Percentiles rank a stretch among this genome's conserved stretches.
These are phyloP conservation scores for Gadus macrocephalus DNA, from an alignment of 2,113 vertebrate genomes.

Conservation along the genomic window DNA sequence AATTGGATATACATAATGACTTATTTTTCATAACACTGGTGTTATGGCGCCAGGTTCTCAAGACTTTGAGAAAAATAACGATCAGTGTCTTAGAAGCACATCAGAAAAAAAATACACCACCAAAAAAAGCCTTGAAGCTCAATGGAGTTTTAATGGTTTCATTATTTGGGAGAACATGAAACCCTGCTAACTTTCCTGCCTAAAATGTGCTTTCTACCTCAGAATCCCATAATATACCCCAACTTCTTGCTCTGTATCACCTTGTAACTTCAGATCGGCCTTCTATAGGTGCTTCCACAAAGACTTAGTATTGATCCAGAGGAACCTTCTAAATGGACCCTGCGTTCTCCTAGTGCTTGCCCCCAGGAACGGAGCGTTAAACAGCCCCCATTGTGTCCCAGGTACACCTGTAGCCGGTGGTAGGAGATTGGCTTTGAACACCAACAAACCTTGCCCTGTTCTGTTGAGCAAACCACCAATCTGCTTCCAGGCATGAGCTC, in stretches of 20 bases:
- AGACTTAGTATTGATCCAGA: background rate
- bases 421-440: conserved; percentile 43
- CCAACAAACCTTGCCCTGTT: conserved; percentile 55
- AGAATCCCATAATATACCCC: too few relatives aligned
- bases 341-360: conserved; percentile 20
- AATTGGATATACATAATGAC: background rate
- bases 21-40: too few relatives aligned
- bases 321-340: conserved; percentile 20
- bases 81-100: too few relatives aligned
- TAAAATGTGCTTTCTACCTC: too few relatives aligned
- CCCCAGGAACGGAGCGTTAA: conserved; percentile 11
- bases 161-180: too few relatives aligned
- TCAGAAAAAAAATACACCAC: too few relatives aligned
- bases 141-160: too few relatives aligned
- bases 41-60: background rate
- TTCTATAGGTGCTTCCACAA: conserved; percentile 21
- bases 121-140: too few relatives aligned
- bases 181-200: too few relatives aligned
- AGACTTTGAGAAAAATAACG: background rate
- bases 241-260: too few relatives aligned
- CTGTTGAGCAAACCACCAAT: conserved; percentile 37
- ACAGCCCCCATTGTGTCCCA: conserved; percentile 32
- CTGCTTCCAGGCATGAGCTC: conserved; percentile 47
- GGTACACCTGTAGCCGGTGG: conserved; percentile 44
- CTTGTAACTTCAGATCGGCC: too few relatives aligned